phyloP scores from a whole-genome alignment of 2,888 invertebrate genomes.

The Eretmocerus hayati region DNA sequence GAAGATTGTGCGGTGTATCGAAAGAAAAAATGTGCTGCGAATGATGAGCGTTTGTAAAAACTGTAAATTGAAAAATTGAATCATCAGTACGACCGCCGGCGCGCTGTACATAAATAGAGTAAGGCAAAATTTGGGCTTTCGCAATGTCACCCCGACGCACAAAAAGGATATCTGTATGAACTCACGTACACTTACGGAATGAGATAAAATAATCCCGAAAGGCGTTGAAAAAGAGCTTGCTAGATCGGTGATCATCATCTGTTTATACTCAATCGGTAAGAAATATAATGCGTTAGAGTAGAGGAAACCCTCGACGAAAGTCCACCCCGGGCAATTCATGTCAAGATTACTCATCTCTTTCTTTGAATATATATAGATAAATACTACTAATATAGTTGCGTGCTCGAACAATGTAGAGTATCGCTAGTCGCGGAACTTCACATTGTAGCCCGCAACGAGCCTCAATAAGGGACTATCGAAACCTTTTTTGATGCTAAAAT shows the following conservation, averaged over 20 bases:
- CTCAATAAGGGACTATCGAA: conserved; percentile 20
- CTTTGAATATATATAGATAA: conserved; percentile 1
- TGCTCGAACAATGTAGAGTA: conserved; percentile 19
- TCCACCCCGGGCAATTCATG: conserved; percentile 10
- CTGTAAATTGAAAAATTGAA: conserved; percentile 23
- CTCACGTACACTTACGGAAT: conserved; percentile 6
- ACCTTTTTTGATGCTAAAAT: conserved; percentile 39
- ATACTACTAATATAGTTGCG: conserved; percentile 14
- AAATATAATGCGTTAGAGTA: conserved; percentile 2
- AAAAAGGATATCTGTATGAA: conserved; percentile 1
- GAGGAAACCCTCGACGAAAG: conserved; percentile 17
- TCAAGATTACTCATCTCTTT: conserved; percentile 11
- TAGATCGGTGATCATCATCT: conserved; percentile 10
- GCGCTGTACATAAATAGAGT: conserved; percentile 24
- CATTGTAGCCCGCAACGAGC: conserved; percentile 19
- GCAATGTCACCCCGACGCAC: conserved; percentile 20
- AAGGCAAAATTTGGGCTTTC: conserved; percentile 25
- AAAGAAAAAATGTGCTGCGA: not conserved
- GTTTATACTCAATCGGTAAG: conserved; percentile 7
- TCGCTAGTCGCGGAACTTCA: conserved; percentile 20
- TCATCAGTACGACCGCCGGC: conserved; percentile 11
- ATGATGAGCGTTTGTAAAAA: conserved; percentile 12
- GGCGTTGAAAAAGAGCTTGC: conserved; percentile 13
- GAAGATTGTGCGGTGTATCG: conserved; percentile 2
- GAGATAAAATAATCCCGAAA: conserved; percentile 5